These are phyloP conservation scores for Mythimna loreyi DNA, from an alignment of 2,888 invertebrate species.

Conservation along the genomic window DNA sequence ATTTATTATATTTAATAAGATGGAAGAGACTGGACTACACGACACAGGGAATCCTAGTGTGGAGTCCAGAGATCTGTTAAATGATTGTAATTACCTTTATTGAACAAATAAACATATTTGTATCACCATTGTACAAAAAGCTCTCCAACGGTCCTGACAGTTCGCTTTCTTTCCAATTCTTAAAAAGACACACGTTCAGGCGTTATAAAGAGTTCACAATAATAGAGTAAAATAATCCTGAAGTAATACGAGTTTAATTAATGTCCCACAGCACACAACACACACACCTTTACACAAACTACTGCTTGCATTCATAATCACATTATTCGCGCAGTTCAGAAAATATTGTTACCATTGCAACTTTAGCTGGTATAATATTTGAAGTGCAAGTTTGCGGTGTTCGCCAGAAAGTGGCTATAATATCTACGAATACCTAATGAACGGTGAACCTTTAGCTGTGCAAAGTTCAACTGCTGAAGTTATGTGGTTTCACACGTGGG, in stretches of 20 bases:
- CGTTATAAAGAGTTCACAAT: neutral
- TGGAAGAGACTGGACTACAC: no score
- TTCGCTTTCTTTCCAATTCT: neutral
- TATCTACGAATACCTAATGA: conserved; percentile 43
- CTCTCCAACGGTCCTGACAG: neutral
- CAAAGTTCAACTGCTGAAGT: conserved; percentile 23
- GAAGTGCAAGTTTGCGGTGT: conserved; percentile 32
- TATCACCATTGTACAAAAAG: no score
- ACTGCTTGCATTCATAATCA: conserved; percentile 25
- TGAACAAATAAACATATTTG: no score
- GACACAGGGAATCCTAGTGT: no score
- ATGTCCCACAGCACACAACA: neutral
- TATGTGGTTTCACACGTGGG: conserved; percentile 1
- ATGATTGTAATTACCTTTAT: no score
- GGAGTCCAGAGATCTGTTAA: no score
- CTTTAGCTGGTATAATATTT: conserved; percentile 46
- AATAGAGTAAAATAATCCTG: neutral
- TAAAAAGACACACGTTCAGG: neutral
- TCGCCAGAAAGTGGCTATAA: conserved; percentile 5
- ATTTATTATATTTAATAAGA: no score
- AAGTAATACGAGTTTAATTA: conserved; percentile 3
- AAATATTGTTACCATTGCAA: conserved; percentile 40
- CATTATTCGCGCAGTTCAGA: conserved; percentile 13
- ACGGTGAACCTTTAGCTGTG: conserved; percentile 14
- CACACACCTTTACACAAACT: conserved; percentile 1